phyloP scores from a whole-genome alignment of 1,140 invertebrate species.

The Scaptomyza montana region DNA sequence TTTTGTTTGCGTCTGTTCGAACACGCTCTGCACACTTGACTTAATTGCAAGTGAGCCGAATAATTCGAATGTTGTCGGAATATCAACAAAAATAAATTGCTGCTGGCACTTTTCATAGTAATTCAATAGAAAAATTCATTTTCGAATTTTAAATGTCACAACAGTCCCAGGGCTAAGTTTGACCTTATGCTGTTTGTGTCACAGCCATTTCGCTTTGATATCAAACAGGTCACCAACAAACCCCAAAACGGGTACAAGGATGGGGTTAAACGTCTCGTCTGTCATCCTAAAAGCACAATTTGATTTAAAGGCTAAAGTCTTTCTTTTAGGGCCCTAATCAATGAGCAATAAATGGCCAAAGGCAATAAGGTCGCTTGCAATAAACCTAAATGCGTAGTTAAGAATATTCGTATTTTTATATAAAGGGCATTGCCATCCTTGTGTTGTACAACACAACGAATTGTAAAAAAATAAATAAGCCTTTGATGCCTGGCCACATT shows the following conservation, averaged over 20 bases:
- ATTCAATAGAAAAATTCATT: slow-evolving; percentile 27
- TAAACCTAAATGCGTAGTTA: slow-evolving; percentile 22
- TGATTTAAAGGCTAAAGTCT: slow-evolving; percentile 31
- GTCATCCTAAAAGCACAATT: slow-evolving; percentile 36
- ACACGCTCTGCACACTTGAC: slow-evolving; percentile 32
- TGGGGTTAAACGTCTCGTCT: neutral
- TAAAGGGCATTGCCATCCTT: slow-evolving; percentile 48
- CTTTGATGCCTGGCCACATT: slow-evolving; percentile 41
- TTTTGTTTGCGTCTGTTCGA: no score
- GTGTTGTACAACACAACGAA: slow-evolving; percentile 36
- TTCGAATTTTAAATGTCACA: slow-evolving; percentile 31
- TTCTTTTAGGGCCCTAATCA: slow-evolving; percentile 36
- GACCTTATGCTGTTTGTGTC: slow-evolving; percentile 25
- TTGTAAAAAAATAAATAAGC: slow-evolving; percentile 67
- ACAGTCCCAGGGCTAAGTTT: neutral
- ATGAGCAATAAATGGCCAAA: slow-evolving; percentile 34
- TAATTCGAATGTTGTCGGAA: slow-evolving; percentile 19
- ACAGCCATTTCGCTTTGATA: slow-evolving; percentile 31
- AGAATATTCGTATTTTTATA: slow-evolving; percentile 34
- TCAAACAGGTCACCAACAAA: slow-evolving; percentile 39
- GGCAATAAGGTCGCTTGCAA: slow-evolving; percentile 33
- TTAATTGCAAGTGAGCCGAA: slow-evolving; percentile 43
- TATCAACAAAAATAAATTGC: slow-evolving; percentile 23
- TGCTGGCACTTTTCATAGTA: slow-evolving; percentile 17
- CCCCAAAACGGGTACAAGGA: neutral